These are phyloP conservation scores for Tauraco erythrolophus DNA, from an alignment of 2,113 vertebrate genomes.

Conservation along the genomic window DNA sequence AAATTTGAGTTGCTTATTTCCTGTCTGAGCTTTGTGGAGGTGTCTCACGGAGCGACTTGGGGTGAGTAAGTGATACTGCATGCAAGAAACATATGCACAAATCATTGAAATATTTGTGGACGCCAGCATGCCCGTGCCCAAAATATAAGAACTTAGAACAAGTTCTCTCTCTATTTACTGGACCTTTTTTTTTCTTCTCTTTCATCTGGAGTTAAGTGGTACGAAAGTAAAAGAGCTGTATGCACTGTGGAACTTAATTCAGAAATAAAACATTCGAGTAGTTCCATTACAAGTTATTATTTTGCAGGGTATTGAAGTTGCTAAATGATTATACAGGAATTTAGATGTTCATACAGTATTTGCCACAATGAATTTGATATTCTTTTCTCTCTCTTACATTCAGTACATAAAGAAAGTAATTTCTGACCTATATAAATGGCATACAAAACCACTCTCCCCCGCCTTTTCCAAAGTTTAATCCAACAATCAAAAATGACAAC, in stretches of 20 bases:
- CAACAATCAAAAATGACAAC: slow-evolving; percentile 41
- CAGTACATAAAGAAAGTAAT: neutral
- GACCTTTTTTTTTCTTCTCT: neutral
- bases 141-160: neutral
- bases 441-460: neutral
- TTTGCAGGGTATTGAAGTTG: neutral
- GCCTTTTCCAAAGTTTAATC: slow-evolving; percentile 51
- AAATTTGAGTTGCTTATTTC: slow-evolving; percentile 9
- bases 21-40: neutral
- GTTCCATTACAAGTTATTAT: neutral
- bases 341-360: neutral
- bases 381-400: neutral
- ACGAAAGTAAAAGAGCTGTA: neutral
- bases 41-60: neutral
- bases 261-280: neutral
- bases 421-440: neutral
- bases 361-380: neutral
- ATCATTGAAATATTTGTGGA: neutral
- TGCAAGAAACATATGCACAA: neutral
- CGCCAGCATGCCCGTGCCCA: neutral
- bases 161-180: neutral
- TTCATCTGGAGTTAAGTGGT: neutral
- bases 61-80: neutral
- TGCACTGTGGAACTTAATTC: neutral
- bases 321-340: neutral